Evolutionary conservation across 1,140 invertebrate species (phyloP).

Genomic region (Scaptomyza pallida): DNA sequence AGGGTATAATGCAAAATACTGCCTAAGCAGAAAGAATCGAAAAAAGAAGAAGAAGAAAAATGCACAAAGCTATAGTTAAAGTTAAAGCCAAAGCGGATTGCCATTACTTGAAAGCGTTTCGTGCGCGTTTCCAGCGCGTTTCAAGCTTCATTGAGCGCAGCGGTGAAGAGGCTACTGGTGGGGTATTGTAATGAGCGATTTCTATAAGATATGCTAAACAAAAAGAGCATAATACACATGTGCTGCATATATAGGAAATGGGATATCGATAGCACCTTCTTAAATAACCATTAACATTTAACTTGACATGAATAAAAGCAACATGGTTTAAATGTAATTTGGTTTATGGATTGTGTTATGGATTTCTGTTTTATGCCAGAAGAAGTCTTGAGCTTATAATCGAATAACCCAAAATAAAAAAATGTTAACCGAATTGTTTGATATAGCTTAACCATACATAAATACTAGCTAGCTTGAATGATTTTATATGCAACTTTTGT

Average conservation of each 20-base stretch:
- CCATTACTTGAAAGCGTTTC: conserved; percentile 56
- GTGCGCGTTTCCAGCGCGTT: conserved; percentile 55
- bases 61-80: conserved; percentile 47
- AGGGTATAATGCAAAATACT: conserved; percentile 8
- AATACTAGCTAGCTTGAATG: not conserved
- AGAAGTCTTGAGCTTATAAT: no score
- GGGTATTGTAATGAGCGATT: conserved; percentile 36
- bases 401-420: no score
- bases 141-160: conserved; percentile 60
- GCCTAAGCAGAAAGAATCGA: not conserved
- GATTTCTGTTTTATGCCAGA: no score
- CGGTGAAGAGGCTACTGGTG: not conserved
- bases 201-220: conserved; percentile 12
- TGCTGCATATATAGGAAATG: not conserved
- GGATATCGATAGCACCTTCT: not conserved
- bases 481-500: no score
- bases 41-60: conserved; percentile 10
- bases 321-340: no score
- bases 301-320: no score
- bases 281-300: no score
- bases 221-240: not conserved
- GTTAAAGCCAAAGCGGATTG: conserved; percentile 71
- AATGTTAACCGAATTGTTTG: no score
- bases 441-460: no score
- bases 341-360: no score